phyloP scores from a whole-genome alignment of 2,113 vertebrate genomes.

The Microtus montanus region DNA sequence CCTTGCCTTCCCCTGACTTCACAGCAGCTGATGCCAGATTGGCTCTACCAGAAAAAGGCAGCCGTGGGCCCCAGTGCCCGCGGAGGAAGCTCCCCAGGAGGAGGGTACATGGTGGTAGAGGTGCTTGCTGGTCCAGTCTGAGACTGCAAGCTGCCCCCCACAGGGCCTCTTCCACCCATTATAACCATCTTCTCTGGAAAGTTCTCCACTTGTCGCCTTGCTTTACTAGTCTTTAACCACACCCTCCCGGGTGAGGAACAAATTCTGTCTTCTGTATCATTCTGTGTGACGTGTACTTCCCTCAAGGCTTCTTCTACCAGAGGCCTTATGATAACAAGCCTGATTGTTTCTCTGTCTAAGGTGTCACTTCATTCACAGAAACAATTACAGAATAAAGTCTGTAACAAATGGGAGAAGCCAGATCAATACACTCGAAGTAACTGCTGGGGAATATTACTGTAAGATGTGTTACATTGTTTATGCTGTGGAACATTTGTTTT shows the following conservation, averaged over 20 bases:
- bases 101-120: not conserved
- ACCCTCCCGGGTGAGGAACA: not conserved
- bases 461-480: too few relatives aligned
- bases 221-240: not conserved
- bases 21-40: not conserved
- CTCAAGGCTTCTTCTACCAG: not conserved
- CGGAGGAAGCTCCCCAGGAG: not conserved
- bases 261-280: not conserved
- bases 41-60: not conserved
- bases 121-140: not conserved
- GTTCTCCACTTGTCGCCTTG: too few relatives aligned
- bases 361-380: not conserved
- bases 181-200: not conserved
- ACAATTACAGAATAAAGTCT: not conserved
- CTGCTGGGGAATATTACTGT: too few relatives aligned
- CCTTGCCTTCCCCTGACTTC: not conserved
- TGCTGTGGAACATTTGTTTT: too few relatives aligned
- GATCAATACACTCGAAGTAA: rapidly evolving
- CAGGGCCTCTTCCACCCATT: not conserved
- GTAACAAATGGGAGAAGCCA: not conserved
- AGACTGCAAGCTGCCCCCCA: not conserved
- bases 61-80: rapidly evolving
- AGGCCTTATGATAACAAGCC: not conserved
- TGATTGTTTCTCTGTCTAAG: not conserved
- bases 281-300: not conserved